Base-by-base conservation (phyloP, 2,113 vertebrate species). In the Miniopterus natalensis region DNA sequence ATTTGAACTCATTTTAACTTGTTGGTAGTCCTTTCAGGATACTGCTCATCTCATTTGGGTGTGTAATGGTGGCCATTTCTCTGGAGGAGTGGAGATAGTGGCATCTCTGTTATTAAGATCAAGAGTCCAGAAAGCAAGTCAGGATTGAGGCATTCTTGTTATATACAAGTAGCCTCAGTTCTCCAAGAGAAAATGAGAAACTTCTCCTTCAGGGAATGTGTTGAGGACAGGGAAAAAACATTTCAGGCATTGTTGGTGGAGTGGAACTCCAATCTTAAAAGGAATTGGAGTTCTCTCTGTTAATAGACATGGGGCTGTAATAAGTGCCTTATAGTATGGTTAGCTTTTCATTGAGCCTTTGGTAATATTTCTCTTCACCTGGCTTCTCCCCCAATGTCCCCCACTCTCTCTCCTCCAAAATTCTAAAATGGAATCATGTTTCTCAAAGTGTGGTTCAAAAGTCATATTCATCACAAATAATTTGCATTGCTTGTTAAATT, bases 391-490 rank as follows among this genome's bases (percentile, higher is more conserved):
- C 36, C 8, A 15, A 29, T 59, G 36, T 7, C 3, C 0, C 42
- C 12, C 6, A 2, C 3, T 4, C 45, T 42, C 25, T 29, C 14
- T 18, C 1, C 6, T 10, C 12, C 9, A 27, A 36, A 53, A 65
- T 94, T 88, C 53, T 21, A 81, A 51, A 93, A 73, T 88, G 45
- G 23, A 96, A 51, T 42, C 49, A 7, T 53, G 23, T 85, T 95
- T 97, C 55, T 93, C 83, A 92, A 74, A 92, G 18, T 85, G 31
- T 71, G 20, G 8, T 59, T 80, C 71, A 36, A 93, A 84, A 84
- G 71, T 88, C 42, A 51, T 27, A 27, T 29, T 42, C 31, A 63
- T 92, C 49, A 55, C 74, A 80, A 63, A 94, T 74, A 88, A 95
- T 31, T 84, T 25, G 42, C 10, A 36, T 84, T 88, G 20, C 70